A percentile compares a stretch with the other conserved stretches of the same genome.
Conservation (phyloP, 1,140 invertebrate species). For the Araneus ventricosus region DNA sequence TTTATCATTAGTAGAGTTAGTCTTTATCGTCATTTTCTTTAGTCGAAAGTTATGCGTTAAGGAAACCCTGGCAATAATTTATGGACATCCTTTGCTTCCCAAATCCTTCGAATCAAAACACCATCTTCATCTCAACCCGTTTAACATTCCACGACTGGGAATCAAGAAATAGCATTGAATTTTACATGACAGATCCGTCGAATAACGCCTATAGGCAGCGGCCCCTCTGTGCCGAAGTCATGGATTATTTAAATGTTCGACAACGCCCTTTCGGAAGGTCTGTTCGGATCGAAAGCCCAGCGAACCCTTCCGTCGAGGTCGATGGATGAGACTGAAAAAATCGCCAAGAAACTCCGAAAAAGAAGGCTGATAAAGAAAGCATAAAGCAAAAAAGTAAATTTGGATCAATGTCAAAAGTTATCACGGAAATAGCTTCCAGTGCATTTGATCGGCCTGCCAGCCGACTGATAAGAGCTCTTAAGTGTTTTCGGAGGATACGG, state of each 20-base stretch:
- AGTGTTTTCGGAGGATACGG: slow-evolving; percentile 51
- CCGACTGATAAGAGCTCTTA: slow-evolving; percentile 42
- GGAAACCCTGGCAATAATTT: too few species aligned
- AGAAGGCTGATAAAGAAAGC: slow-evolving; percentile 14
- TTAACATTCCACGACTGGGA: too few species aligned
- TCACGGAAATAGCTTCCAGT: slow-evolving; percentile 51
- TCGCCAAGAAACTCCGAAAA: neutral
- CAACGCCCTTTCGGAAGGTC: neutral
- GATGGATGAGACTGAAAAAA: neutral
- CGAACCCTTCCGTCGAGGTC: neutral
- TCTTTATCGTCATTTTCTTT: too few species aligned
- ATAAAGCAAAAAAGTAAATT: slow-evolving; percentile 48
- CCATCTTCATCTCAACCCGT: too few species aligned
- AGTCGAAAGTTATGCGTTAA: too few species aligned
- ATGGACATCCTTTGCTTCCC: too few species aligned
- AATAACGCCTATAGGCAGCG: neutral
- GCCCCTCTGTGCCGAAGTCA: neutral
- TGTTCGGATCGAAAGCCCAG: neutral
- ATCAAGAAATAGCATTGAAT: too few species aligned
- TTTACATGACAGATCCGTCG: neutral
- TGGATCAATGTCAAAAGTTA: slow-evolving; percentile 71
- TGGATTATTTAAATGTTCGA: neutral
- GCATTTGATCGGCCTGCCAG: slow-evolving; percentile 39
- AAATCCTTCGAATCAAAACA: too few species aligned
- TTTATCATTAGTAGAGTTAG: too few species aligned